Conservation (phyloP, 2,888 invertebrate genomes). For the Agapostemon virescens region DNA sequence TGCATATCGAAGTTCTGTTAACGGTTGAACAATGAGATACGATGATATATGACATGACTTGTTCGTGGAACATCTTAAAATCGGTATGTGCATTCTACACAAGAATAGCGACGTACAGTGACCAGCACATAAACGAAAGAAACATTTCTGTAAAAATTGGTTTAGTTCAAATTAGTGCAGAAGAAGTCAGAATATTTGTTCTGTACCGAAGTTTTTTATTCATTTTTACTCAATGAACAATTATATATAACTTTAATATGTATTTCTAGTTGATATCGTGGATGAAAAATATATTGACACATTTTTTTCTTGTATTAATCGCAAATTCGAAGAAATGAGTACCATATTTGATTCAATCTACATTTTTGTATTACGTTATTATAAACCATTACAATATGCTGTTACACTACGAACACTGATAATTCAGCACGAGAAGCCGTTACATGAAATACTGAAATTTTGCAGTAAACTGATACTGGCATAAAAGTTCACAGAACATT, state of each 20-base stretch:
- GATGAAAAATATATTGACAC: neutral
- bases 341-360: no score
- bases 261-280: neutral
- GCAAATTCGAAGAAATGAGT: neutral
- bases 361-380: no score
- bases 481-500: neutral
- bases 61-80: no score
- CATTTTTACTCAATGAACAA: no score
- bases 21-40: slow-evolving; percentile 4
- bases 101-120: neutral
- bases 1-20: slow-evolving; percentile 5
- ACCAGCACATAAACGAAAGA: neutral
- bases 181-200: neutral
- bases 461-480: neutral
- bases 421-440: neutral
- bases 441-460: neutral
- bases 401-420: neutral
- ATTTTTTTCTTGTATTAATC: neutral
- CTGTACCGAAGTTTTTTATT: neutral
- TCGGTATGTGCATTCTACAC: neutral
- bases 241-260: neutral
- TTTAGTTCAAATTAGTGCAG: neutral
- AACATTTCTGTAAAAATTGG: neutral
- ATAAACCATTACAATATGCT: no score
- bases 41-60: neutral